A percentile compares a stretch with the other conserved stretches of the same genome.
These are phyloP conservation scores for Drosophila teissieri DNA, from an alignment of 1,140 invertebrate genomes.

Conservation along the genomic window DNA sequence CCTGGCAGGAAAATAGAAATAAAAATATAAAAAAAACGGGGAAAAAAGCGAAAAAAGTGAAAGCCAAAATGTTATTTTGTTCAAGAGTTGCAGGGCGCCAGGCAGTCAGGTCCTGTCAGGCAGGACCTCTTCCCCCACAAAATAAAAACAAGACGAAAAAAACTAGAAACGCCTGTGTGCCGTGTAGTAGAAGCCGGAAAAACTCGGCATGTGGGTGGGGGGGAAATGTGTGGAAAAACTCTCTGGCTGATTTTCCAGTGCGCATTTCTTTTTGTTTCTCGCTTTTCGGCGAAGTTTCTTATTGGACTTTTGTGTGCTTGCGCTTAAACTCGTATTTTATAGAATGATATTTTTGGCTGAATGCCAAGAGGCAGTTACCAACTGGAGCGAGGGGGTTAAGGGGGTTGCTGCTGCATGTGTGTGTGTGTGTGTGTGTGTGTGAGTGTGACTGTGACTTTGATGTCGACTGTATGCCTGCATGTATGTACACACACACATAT, in stretches of 20 bases:
- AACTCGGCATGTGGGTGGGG: neutral
- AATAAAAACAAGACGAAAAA: no score
- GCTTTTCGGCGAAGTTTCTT: constrained; percentile 65
- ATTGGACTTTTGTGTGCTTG: constrained; percentile 74
- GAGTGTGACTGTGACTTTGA: constrained; percentile 39
- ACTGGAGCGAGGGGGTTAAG: neutral
- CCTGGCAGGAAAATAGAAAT: neutral
- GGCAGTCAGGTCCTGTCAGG: constrained; percentile 33
- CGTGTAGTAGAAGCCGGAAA: neutral
- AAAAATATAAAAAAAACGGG: neutral
- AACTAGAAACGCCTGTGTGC: no score
- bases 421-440: constrained; percentile 26
- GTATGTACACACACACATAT: constrained; percentile 12
- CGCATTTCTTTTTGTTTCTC: constrained; percentile 39
- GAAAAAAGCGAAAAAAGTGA: constrained; percentile 38
- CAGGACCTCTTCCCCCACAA: neutral
- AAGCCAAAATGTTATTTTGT: constrained; percentile 58
- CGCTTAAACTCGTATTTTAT: constrained; percentile 81
- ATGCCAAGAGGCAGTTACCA: constrained; percentile 52
- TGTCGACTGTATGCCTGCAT: constrained; percentile 6
- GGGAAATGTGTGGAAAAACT: constrained; percentile 11
- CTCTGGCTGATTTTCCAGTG: constrained; percentile 41
- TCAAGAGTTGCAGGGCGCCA: constrained; percentile 47
- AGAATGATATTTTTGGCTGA: constrained; percentile 79
- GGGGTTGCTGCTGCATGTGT: constrained; percentile 5